Evolutionary conservation across 2,113 vertebrate species (phyloP).

Genomic region (Nothobranchius furzeri): DNA sequence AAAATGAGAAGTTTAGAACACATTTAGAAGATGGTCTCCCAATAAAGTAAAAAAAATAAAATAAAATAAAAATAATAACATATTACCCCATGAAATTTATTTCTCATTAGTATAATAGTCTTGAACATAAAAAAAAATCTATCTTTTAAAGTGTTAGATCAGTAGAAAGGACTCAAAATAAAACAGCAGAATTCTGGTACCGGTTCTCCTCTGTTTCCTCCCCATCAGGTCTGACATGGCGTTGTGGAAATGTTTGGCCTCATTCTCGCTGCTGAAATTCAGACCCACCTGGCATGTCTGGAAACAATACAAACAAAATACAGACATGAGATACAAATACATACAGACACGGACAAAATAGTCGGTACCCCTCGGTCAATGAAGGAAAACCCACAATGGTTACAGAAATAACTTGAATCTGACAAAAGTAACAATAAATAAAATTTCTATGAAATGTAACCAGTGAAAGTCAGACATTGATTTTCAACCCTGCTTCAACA

Average conservation of each 20-base stretch:
- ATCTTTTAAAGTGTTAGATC: not conserved
- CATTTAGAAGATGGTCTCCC: constrained; percentile 7
- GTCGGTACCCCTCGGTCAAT: no score
- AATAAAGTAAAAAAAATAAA: not conserved
- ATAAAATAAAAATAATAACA: no score
- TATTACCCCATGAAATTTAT: no score
- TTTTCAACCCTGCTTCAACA: no score
- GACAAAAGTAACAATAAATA: no score
- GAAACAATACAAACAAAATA: constrained; percentile 19
- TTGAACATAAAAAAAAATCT: not conserved
- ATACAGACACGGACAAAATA: no score
- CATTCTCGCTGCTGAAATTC: constrained; percentile 96
- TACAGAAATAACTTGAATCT: no score
- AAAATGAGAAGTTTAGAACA: constrained; percentile 39
- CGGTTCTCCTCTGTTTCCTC: constrained; percentile 88
- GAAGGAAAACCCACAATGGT: no score
- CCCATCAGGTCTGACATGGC: constrained; percentile 80
- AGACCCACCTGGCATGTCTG: constrained; percentile 94
- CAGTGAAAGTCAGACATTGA: no score
- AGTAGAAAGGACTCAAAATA: not conserved
- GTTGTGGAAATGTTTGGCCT: constrained; percentile 87
- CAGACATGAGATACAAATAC: not conserved
- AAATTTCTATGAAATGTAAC: no score
- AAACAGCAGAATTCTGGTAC: constrained; percentile 66
- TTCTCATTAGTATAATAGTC: constrained; percentile 15